A percentile compares a stretch with the other conserved stretches of the same genome.
These are phyloP conservation scores for Galerucella nymphaeae DNA, from an alignment of 2,888 invertebrate genomes.

Conservation along the genomic window DNA sequence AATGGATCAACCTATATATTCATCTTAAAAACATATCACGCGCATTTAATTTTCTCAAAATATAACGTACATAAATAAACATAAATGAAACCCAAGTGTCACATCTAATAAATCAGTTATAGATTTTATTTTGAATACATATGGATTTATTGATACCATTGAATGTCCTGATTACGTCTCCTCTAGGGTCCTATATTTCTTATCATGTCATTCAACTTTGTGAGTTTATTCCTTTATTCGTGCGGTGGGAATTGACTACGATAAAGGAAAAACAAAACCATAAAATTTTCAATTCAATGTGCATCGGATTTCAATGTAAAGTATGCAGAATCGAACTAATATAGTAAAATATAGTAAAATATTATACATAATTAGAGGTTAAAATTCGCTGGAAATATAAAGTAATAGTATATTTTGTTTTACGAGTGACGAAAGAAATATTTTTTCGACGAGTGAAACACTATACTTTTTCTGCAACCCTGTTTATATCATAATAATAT, in stretches of 20 bases:
- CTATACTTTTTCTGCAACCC: no score
- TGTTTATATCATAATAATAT: no score
- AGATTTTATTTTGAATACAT: background rate
- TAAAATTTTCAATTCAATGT: no score
- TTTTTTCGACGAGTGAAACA: no score
- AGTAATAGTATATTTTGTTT: no score
- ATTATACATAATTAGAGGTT: background rate
- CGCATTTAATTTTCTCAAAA: background rate
- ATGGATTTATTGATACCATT: background rate
- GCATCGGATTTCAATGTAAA: no score
- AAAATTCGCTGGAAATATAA: background rate
- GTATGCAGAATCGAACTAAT: no score
- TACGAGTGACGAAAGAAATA: no score
- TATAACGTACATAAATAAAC: background rate
- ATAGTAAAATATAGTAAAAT: background rate
- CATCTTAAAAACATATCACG: background rate
- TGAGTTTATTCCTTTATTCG: constrained; percentile 10
- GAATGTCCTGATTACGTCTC: background rate
- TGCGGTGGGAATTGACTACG: background rate
- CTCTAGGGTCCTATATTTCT: constrained; percentile 5
- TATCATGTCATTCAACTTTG: constrained; percentile 1
- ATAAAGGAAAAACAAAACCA: constrained; percentile 8
- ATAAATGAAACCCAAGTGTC: background rate
- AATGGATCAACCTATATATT: background rate
- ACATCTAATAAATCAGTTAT: background rate